Base-by-base conservation (phyloP, 2,113 vertebrate species). In the Callorhinus ursinus region DNA sequence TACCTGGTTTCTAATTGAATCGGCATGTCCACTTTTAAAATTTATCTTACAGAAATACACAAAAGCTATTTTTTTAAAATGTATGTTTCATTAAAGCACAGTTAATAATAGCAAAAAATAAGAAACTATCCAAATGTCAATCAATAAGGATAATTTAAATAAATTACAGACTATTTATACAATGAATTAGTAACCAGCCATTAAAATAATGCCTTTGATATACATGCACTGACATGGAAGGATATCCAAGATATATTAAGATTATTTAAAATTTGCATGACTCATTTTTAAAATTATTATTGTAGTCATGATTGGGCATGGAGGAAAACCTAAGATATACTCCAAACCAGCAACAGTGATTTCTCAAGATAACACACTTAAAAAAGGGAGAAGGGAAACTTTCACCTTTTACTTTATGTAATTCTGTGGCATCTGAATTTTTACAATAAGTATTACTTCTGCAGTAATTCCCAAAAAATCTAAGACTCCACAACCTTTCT, bases 1-100 rank as follows among this genome's bases (percentile, higher is more conserved):
- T 85, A 31, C 28, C 42, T 94, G 53, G 19, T 91, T 97, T 82
- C 49, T 90, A 90, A 79, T 15, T 83, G 86, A 89, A 91, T 24
- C 19, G 85, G 36, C 9, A 72, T 53, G 89, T 63, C 71, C 55
- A 69, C 63, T 79, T 79, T 24, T 90, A 84, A 94, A 86, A 72
- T 83, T 57, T 90, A 90, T 46, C 49, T 42, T 85, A 72, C 6
- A 55, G 33, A 95, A 88, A 72, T 28, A 39, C 3, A 28, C 53
- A 61, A 89, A 33, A 86, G 87, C n/a, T 88, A 46, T 82, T 59
- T 93, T 55, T 80, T 65, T 1, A 53, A 88, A 63, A 57, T 4
- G 0, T 55, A 42, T 82, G n/a, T 67, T 83, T 84, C 24, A 69
- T 49, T 24, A 63, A 9, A 55, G 15, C 63, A 84, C 5, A 93